Evolutionary conservation across 1,140 invertebrate species (phyloP).

Genomic region (Megalopta genalis): DNA sequence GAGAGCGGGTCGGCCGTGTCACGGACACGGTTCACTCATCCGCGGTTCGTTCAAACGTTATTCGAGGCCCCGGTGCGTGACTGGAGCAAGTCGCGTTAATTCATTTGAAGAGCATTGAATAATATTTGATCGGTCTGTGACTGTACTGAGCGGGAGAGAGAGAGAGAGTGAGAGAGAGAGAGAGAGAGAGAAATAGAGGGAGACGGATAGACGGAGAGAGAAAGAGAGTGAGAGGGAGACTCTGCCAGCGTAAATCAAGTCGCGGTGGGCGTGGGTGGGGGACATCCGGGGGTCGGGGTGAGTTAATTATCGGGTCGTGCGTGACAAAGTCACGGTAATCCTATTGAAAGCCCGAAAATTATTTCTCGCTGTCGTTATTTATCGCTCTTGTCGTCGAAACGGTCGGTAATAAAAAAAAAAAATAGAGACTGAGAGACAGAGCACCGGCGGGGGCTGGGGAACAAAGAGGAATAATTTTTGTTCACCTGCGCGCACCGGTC

Average conservation of each 20-base stretch:
- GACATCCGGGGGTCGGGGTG: not conserved
- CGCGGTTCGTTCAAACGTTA: conserved; percentile 39
- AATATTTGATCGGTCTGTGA: conserved; percentile 39
- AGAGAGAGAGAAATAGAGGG: no score
- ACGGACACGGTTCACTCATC: conserved; percentile 31
- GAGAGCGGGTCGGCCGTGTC: not conserved
- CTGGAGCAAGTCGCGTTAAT: not conserved
- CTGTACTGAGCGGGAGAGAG: not conserved
- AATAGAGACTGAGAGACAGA: not conserved
- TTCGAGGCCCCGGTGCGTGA: conserved; percentile 30
- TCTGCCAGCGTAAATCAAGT: not conserved
- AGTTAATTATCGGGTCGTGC: conserved; percentile 1
- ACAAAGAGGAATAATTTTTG: not conserved
- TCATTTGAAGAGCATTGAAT: conserved; percentile 20
- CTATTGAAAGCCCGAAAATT: conserved; percentile 3
- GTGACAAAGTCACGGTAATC: conserved; percentile 4
- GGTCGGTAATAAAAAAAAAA: not conserved
- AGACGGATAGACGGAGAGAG: no score
- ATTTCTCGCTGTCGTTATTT: conserved; percentile 1
- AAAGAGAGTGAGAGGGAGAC: not conserved
- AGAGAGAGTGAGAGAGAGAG: not conserved
- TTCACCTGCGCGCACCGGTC: not conserved
- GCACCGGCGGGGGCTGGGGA: no score
- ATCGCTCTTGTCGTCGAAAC: not conserved
- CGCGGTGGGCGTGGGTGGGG: not conserved